Evolutionary conservation across 2,888 invertebrate species (phyloP), one percentile per base, ranked within the genome.

Genomic region (Siphlonurus alternatus): DNA sequence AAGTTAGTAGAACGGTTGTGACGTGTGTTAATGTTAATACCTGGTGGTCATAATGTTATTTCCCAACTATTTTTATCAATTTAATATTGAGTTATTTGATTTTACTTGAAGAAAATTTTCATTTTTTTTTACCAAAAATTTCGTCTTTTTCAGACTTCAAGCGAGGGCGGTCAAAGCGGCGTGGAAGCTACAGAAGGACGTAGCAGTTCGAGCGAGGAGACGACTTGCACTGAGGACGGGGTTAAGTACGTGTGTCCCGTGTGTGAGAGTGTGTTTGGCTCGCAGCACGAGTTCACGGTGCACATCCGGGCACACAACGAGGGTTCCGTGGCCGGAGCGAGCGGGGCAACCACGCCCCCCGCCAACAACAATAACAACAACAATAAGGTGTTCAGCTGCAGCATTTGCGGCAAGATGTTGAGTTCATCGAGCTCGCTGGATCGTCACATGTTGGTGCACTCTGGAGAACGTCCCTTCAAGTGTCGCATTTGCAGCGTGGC

Each of bases 391-490:
- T 83, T 82, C 73, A 76, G 79, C 38, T 88, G 87, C 73, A 79
- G 81, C 56, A 80, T 85, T 66, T 87, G 87, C 74, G 78, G 78
- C 68, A 86, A 89, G 76, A 83, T 83, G 63, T 76, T 90, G 25
- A 87, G 87, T 71, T 89, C 89, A 3, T 85, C 86, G 70, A 87
- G 86, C 67, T 89, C 88, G 60, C 76, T 89, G 69, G 89, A 90
- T 73, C 79, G 89, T 25, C 90, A 91, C 76, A 85, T 88, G 70
- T 76, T 89, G 65, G 87, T 88, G 2, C 90, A 90, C 74, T 87
- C 87, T 53, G 88, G 88, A 19, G 89, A 89, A 72, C 79, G 89
- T 10, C 89, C 89, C 1, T 90, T 89, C 75, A 83, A 84, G 71
- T 91, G 90, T 74, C 83, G 83, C 71, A 80, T 84, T 70, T 91